phyloP scores from a whole-genome alignment of 2,113 vertebrate species.

The Ceyx melanurus region DNA sequence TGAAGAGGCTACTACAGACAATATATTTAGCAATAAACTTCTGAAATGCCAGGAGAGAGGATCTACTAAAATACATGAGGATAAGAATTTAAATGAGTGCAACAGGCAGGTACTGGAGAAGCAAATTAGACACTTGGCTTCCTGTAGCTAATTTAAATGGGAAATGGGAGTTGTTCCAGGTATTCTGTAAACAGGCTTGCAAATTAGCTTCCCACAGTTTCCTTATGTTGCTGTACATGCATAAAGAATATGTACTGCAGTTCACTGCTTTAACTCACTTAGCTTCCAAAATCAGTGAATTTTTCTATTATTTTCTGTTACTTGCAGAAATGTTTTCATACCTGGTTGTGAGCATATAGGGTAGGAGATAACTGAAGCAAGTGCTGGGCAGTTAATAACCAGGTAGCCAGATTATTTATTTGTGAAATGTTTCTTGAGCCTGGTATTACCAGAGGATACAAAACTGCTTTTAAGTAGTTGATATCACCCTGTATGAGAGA shows the following conservation, averaged over 20 bases:
- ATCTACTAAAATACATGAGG: background rate
- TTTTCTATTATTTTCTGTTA: background rate
- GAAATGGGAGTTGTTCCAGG: slow-evolving; percentile 71
- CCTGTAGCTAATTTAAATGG: slow-evolving; percentile 68
- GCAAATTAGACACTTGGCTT: slow-evolving; percentile 64
- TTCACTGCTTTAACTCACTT: slow-evolving; percentile 9
- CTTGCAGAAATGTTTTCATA: background rate
- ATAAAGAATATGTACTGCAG: background rate
- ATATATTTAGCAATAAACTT: slow-evolving; percentile 37
- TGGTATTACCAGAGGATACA: slow-evolving; percentile 64
- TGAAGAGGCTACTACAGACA: background rate
- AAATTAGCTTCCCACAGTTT: slow-evolving; percentile 71
- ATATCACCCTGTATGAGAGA: background rate
- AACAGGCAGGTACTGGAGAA: slow-evolving; percentile 52
- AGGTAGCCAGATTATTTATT: slow-evolving; percentile 13
- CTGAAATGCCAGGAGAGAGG: slow-evolving; percentile 1
- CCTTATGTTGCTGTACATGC: slow-evolving; percentile 57
- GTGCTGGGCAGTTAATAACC: background rate
- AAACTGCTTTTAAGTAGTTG: slow-evolving; percentile 40
- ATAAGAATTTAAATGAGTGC: slow-evolving; percentile 16
- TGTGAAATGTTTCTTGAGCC: background rate
- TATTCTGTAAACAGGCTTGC: slow-evolving; percentile 67
- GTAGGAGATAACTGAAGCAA: background rate
- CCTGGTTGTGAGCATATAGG: background rate
- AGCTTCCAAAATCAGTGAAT: background rate